Evolutionary conservation across 2,113 vertebrate species (phyloP).

Genomic region (Tragelaphus imberbis): DNA sequence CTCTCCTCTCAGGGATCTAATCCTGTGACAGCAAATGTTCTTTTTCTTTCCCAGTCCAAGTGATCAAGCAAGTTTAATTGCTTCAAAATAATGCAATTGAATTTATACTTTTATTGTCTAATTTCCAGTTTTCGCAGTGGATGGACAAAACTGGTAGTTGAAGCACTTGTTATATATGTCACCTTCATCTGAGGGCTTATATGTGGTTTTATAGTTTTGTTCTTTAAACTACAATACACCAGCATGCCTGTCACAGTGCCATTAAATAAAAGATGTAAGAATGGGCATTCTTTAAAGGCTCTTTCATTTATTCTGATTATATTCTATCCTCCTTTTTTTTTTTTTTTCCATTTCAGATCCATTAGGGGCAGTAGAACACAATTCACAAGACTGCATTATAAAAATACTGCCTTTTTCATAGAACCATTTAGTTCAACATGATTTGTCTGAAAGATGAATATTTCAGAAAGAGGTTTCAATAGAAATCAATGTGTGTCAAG

Average conservation of each 20-base stretch:
- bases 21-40: neutral
- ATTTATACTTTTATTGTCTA: slow-evolving; percentile 39
- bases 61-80: neutral
- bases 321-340: neutral
- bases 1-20: neutral
- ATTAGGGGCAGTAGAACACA: neutral
- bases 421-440: neutral
- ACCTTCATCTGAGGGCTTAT: neutral
- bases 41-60: neutral
- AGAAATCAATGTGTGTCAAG: slow-evolving; percentile 4
- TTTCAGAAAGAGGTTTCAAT: slow-evolving; percentile 37
- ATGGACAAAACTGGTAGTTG: neutral
- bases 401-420: neutral
- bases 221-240: neutral
- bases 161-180: neutral
- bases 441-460: slow-evolving; percentile 20
- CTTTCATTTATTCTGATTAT: slow-evolving; percentile 45
- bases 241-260: neutral
- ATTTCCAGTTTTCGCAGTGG: neutral
- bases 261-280: neutral
- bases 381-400: neutral
- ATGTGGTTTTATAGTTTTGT: neutral
- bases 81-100: slow-evolving; percentile 50
- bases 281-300: slow-evolving; percentile 43
- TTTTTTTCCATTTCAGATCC: neutral